Conservation (phyloP, 2,888 invertebrate genomes). For the Halictus quadricinctus region DNA sequence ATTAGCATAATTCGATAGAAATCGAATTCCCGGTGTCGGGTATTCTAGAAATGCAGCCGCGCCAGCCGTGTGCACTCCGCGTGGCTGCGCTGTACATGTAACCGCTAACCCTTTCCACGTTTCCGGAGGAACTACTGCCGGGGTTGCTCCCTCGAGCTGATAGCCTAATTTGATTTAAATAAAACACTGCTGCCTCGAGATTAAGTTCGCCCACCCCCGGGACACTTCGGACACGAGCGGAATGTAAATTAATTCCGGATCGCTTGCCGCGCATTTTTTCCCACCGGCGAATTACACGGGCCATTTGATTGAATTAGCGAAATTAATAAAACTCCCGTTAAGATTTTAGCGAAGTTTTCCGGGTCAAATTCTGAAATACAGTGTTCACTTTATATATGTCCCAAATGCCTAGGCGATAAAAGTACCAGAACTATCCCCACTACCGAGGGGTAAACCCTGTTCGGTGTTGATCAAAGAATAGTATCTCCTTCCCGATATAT, state of each 20-base stretch:
- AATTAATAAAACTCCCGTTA: background rate
- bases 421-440: no score
- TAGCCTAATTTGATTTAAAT: conserved; percentile 31
- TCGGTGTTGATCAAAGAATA: no score
- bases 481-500: no score
- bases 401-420: no score
- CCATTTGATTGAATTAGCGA: background rate
- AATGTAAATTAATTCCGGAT: conserved; percentile 6
- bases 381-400: no score
- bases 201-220: conserved; percentile 16
- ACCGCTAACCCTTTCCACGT: conserved; percentile 30
- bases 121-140: background rate
- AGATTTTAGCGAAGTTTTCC: background rate
- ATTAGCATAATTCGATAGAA: conserved; percentile 54
- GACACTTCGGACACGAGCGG: conserved; percentile 13
- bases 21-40: conserved; percentile 42
- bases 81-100: background rate
- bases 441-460: no score
- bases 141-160: background rate
- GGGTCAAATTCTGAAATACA: background rate
- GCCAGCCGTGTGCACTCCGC: background rate
- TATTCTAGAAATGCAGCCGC: conserved; percentile 30
- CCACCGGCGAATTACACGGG: background rate
- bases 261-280: background rate
- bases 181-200: conserved; percentile 31